These are phyloP conservation scores for Alsophila aescularia DNA, from an alignment of 2,888 invertebrate species.

Conservation along the genomic window DNA sequence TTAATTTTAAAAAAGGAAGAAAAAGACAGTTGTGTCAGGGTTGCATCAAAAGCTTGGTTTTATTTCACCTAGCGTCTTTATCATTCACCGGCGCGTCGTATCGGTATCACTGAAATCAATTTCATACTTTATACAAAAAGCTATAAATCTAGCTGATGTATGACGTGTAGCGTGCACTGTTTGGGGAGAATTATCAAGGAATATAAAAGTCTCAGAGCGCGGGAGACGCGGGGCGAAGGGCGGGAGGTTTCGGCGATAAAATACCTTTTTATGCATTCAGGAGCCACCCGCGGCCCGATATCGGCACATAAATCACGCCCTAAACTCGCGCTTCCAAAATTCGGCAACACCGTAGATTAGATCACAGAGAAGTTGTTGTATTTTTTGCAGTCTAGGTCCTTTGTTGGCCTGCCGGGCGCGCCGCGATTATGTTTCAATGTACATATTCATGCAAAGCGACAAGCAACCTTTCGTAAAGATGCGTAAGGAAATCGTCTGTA, in stretches of 20 bases:
- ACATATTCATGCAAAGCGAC: too few species aligned
- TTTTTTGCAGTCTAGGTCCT: too few species aligned
- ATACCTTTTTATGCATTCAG: constrained; percentile 51
- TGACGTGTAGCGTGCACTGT: constrained; percentile 21
- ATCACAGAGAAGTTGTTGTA: too few species aligned
- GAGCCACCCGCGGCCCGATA: constrained; percentile 42
- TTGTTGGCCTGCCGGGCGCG: too few species aligned
- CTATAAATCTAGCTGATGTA: constrained; percentile 29
- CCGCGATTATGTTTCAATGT: too few species aligned
- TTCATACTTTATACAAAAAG: constrained; percentile 23
- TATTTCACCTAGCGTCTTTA: constrained; percentile 3
- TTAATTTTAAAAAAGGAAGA: too few species aligned
- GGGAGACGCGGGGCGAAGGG: neutral
- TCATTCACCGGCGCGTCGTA: constrained; percentile 3
- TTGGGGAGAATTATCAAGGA: constrained; percentile 23
- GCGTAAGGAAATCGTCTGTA: too few species aligned
- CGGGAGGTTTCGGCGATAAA: constrained; percentile 39
- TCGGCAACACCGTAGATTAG: constrained; percentile 25
- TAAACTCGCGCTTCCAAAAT: constrained; percentile 41
- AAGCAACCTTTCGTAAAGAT: too few species aligned
- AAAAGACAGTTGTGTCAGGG: too few species aligned
- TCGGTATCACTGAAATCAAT: constrained; percentile 14
- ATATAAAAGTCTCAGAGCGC: constrained; percentile 16
- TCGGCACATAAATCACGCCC: constrained; percentile 51
- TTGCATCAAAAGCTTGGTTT: too few species aligned